phyloP scores from a whole-genome alignment of 1,140 invertebrate genomes.

The Drosophila santomea region DNA sequence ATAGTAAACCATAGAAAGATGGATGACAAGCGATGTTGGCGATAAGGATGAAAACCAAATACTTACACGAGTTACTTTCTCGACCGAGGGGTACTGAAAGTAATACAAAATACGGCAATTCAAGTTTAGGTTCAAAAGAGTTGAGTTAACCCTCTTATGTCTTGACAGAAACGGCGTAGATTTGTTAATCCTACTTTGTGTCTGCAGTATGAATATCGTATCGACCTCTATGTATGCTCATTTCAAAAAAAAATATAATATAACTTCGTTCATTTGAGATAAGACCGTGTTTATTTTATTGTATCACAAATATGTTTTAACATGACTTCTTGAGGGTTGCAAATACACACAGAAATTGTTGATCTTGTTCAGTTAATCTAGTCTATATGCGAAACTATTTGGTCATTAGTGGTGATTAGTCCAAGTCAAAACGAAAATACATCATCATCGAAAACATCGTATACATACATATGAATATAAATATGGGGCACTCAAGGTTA shows the following conservation, averaged over 20 bases:
- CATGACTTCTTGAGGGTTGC: slow-evolving; percentile 56
- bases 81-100: slow-evolving; percentile 75
- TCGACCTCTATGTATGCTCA: slow-evolving; percentile 8
- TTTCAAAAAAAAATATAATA: slow-evolving; percentile 32
- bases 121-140: slow-evolving; percentile 22
- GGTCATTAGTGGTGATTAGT: slow-evolving; percentile 72
- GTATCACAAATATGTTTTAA: slow-evolving; percentile 81
- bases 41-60: slow-evolving; percentile 23
- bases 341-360: slow-evolving; percentile 50
- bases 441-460: slow-evolving; percentile 49
- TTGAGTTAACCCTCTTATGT: slow-evolving; percentile 5
- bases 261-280: slow-evolving; percentile 48
- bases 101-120: slow-evolving; percentile 54
- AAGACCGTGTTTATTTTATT: slow-evolving; percentile 72
- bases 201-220: slow-evolving; percentile 75
- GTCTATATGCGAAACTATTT: slow-evolving; percentile 58
- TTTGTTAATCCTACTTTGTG: slow-evolving; percentile 8
- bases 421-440: slow-evolving; percentile 62
- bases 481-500: slow-evolving; percentile 58
- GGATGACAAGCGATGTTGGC: slow-evolving; percentile 46
- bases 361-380: slow-evolving; percentile 35
- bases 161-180: slow-evolving; percentile 22
- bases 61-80: slow-evolving; percentile 78
- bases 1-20: slow-evolving; percentile 50
- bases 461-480: slow-evolving; percentile 16